Conservation (phyloP, 2,797 vertebrate genomes). For the Prionace glauca region DNA sequence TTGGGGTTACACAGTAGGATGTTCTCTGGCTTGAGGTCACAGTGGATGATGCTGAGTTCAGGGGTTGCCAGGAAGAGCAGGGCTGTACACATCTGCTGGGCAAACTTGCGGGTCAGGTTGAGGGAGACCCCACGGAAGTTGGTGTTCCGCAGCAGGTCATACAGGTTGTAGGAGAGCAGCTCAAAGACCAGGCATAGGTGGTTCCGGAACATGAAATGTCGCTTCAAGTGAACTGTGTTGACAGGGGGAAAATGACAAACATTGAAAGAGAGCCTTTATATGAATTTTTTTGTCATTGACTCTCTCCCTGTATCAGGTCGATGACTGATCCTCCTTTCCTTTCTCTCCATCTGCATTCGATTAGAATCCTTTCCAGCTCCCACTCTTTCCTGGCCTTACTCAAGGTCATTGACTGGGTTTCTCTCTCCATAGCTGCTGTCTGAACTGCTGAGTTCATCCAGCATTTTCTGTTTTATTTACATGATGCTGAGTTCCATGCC, state of each 20-base stretch:
- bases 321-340: background rate
- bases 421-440: background rate
- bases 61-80: constrained; percentile 85
- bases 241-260: background rate
- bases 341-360: background rate
- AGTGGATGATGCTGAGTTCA: constrained; percentile 90
- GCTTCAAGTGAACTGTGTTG: constrained; percentile 78
- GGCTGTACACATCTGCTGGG: constrained; percentile 86
- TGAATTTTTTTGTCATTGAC: background rate
- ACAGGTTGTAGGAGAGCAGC: constrained; percentile 87
- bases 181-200: constrained; percentile 92
- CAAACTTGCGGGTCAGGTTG: constrained; percentile 85
- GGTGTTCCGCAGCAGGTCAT: constrained; percentile 84
- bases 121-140: constrained; percentile 87
- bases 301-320: background rate
- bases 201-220: constrained; percentile 94
- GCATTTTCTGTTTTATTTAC: background rate
- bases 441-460: background rate
- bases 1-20: constrained; percentile 89
- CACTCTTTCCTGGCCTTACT: background rate
- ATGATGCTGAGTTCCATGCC: background rate
- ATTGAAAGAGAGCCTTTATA: background rate
- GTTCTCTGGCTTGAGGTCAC: constrained; percentile 90
- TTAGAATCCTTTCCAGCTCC: too few species aligned
- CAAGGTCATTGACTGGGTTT: too few species aligned